A percentile compares a stretch with the other conserved stretches of the same genome.
phyloP scores from a whole-genome alignment of 92 coral and sea anemone species.

The Zoanthus sansibaricus region DNA sequence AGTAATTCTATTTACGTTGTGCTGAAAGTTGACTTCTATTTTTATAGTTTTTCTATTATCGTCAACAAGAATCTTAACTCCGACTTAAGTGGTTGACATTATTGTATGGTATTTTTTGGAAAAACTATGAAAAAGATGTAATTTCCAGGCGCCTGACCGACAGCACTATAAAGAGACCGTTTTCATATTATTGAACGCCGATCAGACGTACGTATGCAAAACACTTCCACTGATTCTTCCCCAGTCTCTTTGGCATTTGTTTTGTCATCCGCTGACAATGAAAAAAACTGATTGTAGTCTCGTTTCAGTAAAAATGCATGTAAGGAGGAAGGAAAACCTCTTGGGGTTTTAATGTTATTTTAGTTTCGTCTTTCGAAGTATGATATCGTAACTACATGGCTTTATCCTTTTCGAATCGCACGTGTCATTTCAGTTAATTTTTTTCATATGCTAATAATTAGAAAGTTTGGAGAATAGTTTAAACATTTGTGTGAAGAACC shows the following conservation, averaged over 20 bases:
- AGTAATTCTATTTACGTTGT: too few relatives aligned
- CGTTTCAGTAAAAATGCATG: slow-evolving; percentile 5
- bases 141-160: too few relatives aligned
- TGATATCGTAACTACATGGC: slow-evolving; percentile 9
- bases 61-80: too few relatives aligned
- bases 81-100: too few relatives aligned
- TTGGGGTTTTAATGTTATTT: background rate
- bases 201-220: background rate
- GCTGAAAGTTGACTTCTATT: too few relatives aligned
- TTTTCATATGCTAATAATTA: background rate
- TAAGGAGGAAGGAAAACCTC: background rate
- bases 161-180: too few relatives aligned
- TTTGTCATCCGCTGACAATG: slow-evolving; percentile 23
- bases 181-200: too few relatives aligned
- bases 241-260: too few relatives aligned
- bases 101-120: too few relatives aligned
- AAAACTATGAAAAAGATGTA: too few relatives aligned
- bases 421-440: background rate
- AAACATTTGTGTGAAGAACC: slow-evolving; percentile 2
- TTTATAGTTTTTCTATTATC: too few relatives aligned
- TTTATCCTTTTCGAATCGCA: background rate
- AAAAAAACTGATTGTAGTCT: slow-evolving; percentile 2
- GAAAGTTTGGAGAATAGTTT: background rate
- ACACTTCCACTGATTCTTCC: too few relatives aligned
- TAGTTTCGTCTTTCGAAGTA: slow-evolving; percentile 6